Percentiles rank a stretch among this genome's conserved stretches.
These are phyloP conservation scores for Dicrurus megarhynchus DNA, from an alignment of 2,113 vertebrate genomes.

Conservation along the genomic window DNA sequence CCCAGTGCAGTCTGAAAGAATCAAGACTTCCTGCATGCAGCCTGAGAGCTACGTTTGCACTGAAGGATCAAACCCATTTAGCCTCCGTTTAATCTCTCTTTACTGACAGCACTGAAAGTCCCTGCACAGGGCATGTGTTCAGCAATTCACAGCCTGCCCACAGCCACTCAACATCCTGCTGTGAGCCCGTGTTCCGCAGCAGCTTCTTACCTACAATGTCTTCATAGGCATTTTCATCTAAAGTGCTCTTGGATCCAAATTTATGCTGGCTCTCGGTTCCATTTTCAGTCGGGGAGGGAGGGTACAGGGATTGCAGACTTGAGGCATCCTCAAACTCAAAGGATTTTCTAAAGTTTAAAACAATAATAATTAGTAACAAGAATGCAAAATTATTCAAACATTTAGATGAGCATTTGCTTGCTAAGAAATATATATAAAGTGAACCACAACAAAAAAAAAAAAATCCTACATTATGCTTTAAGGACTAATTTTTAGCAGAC, in stretches of 20 bases:
- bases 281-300: slow-evolving; percentile 90
- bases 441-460: background rate
- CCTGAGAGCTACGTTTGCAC: background rate
- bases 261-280: slow-evolving; percentile 85
- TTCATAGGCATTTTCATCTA: slow-evolving; percentile 98
- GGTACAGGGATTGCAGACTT: slow-evolving; percentile 85
- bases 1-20: background rate
- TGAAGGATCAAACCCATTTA: background rate
- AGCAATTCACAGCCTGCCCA: background rate
- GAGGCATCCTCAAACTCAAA: slow-evolving; percentile 91
- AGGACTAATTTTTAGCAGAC: background rate
- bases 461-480: background rate
- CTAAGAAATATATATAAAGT: background rate
- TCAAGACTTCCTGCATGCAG: background rate
- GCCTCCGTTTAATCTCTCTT: background rate
- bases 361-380: slow-evolving; percentile 4
- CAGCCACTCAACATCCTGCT: background rate
- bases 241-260: slow-evolving; percentile 92
- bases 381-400: background rate
- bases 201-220: slow-evolving; percentile 92
- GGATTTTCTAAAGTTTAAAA: slow-evolving; percentile 82
- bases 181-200: background rate
- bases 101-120: background rate
- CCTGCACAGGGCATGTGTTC: background rate
- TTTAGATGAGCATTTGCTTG: background rate